Evolutionary conservation across 2,113 vertebrate species (phyloP).

Genomic region (Numenius arquata): DNA sequence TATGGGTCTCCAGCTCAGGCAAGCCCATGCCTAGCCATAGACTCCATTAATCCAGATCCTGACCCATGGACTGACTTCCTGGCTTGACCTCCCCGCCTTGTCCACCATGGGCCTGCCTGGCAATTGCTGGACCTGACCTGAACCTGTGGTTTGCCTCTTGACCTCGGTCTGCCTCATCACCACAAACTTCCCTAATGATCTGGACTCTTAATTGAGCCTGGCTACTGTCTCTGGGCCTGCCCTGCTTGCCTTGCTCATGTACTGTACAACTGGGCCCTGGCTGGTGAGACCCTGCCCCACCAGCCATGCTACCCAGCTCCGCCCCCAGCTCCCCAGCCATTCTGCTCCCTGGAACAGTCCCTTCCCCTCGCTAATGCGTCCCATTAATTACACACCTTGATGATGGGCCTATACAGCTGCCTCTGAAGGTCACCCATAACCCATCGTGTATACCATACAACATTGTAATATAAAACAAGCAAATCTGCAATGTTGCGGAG

Average conservation of each 20-base stretch:
- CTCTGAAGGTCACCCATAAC: not conserved
- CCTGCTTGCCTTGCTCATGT: not conserved
- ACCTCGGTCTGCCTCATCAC: not conserved
- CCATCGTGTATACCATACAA: not conserved
- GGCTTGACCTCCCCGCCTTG: not conserved
- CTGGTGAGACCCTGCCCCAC: not conserved
- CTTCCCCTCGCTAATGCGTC: not conserved
- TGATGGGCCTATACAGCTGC: not conserved
- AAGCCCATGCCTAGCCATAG: not conserved
- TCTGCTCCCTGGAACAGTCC: not conserved
- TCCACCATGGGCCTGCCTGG: not conserved
- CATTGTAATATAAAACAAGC: not conserved
- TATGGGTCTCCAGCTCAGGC: not conserved
- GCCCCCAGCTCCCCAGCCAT: not conserved
- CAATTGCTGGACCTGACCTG: not conserved
- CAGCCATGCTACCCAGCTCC: not conserved
- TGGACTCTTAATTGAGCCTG: not conserved
- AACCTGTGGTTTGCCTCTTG: not conserved
- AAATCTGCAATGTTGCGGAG: not conserved
- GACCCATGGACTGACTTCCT: not conserved
- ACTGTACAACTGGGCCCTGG: too few relatives aligned
- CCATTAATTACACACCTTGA: not conserved
- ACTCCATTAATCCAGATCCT: not conserved
- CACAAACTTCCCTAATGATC: not conserved
- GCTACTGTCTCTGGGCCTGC: not conserved